Percentiles rank a stretch among this genome's conserved stretches.
phyloP scores from a whole-genome alignment of 1,140 invertebrate species.

The Charaxes varanes region DNA sequence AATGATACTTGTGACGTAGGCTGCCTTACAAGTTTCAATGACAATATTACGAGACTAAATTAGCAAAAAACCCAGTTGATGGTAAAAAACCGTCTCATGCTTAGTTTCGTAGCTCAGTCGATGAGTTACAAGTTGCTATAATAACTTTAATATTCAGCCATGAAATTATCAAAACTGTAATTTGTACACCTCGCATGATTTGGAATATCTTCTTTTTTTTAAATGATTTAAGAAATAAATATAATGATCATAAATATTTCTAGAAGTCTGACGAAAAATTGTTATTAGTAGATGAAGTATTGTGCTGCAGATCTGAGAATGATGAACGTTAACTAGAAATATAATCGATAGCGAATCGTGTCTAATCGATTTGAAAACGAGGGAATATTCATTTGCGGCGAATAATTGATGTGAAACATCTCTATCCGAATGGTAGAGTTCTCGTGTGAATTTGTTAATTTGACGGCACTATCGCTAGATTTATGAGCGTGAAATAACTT shows the following conservation, averaged over 20 bases:
- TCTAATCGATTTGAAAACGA: neutral
- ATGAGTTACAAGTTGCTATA: too few relatives aligned
- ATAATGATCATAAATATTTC: too few relatives aligned
- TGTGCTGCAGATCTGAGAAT: too few relatives aligned
- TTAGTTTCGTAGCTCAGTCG: too few relatives aligned
- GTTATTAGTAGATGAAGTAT: too few relatives aligned
- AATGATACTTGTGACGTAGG: neutral
- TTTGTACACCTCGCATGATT: too few relatives aligned
- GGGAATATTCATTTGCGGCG: neutral
- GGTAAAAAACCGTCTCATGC: slow-evolving; percentile 22
- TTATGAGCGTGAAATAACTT: neutral
- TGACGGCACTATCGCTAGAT: neutral
- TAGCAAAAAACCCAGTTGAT: slow-evolving; percentile 22
- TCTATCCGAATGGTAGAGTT: neutral
- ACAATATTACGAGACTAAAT: slow-evolving; percentile 23
- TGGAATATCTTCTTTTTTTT: too few relatives aligned
- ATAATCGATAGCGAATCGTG: slow-evolving; percentile 1
- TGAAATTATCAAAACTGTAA: too few relatives aligned
- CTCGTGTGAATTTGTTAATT: slow-evolving; percentile 3
- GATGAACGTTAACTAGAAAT: neutral
- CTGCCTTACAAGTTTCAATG: slow-evolving; percentile 8
- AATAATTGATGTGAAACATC: slow-evolving; percentile 1
- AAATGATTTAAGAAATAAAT: too few relatives aligned
- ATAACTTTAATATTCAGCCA: too few relatives aligned
- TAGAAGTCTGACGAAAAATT: too few relatives aligned